A percentile compares a stretch with the other conserved stretches of the same genome.
Evolutionary conservation across 2,797 vertebrate species (phyloP).

Genomic region (Esox masquinongy): DNA sequence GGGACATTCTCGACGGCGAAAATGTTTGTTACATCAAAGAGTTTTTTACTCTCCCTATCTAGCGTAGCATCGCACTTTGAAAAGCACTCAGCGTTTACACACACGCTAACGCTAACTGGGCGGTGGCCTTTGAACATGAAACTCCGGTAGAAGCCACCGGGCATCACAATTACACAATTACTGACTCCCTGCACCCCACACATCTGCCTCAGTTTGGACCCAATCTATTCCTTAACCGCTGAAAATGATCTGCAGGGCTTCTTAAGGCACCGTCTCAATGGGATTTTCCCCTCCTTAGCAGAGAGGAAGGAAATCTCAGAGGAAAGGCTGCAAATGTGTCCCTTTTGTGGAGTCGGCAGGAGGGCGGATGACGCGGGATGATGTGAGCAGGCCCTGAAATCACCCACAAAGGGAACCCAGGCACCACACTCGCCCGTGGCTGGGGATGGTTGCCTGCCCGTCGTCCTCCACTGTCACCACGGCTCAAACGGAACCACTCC

Average conservation of each 20-base stretch:
- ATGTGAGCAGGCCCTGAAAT: conserved; percentile 57
- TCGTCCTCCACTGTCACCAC: conserved; percentile 26
- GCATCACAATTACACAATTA: conserved; percentile 31
- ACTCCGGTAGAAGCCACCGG: conserved; percentile 38
- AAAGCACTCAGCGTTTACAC: conserved; percentile 2
- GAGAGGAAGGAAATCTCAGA: conserved; percentile 43
- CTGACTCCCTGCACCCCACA: conserved; percentile 27
- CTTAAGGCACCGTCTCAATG: conserved; percentile 38
- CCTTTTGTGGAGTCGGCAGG: conserved; percentile 50
- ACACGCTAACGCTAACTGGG: conserved; percentile 24
- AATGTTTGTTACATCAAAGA: neutral
- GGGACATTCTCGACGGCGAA: neutral
- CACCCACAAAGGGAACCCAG: conserved; percentile 53
- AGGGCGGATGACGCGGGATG: conserved; percentile 48
- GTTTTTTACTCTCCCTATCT: neutral
- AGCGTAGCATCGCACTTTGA: conserved; percentile 1
- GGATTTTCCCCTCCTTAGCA: conserved; percentile 48
- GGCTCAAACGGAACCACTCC: conserved; percentile 55
- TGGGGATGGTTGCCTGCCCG: conserved; percentile 55
- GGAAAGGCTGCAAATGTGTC: conserved; percentile 56
- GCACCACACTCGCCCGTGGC: conserved; percentile 57
- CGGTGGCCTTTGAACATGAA: conserved; percentile 22
- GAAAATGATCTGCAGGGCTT: conserved; percentile 51
- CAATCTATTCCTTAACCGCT: conserved; percentile 52
- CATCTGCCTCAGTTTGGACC: conserved; percentile 58